A percentile compares a stretch with the other conserved stretches of the same genome.
Conservation (phyloP, 2,797 vertebrate species). For the Acanthornis magna region DNA sequence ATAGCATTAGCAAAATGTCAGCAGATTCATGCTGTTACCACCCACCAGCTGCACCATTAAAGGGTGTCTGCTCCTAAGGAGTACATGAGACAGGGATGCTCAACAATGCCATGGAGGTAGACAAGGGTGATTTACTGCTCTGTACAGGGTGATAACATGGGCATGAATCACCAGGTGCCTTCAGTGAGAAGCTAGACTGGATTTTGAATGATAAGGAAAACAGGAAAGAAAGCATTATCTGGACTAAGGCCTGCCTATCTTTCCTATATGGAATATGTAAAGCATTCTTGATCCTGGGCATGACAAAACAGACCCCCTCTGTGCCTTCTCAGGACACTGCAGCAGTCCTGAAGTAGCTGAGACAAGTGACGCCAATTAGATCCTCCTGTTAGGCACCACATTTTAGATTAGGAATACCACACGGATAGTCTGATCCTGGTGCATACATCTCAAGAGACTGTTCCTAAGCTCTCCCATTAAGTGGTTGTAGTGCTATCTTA, state of each 20-base stretch:
- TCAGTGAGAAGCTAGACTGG: not conserved
- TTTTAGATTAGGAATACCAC: not conserved
- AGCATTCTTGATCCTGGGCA: not conserved
- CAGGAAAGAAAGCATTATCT: not conserved
- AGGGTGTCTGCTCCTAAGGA: not conserved
- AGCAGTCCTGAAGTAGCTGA: not conserved
- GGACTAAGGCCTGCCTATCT: not conserved
- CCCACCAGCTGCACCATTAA: not conserved
- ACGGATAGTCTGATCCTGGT: not conserved
- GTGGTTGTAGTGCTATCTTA: not conserved
- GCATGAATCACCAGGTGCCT: not conserved
- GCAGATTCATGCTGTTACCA: not conserved
- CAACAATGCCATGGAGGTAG: not conserved
- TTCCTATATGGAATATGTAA: not conserved
- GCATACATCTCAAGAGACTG: not conserved
- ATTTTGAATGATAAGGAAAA: not conserved
- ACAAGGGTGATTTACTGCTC: not conserved
- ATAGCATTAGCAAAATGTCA: not conserved
- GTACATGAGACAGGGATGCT: not conserved
- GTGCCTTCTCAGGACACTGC: not conserved
- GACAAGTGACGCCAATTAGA: not conserved
- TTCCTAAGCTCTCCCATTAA: not conserved
- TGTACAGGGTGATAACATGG: not conserved
- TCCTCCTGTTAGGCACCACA: not conserved
- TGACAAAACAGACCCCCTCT: not conserved